Evolutionary conservation across 1,140 invertebrate genomes (phyloP), one percentile per base, ranked within the genome.

Genomic region (Cyclargus thomasi): DNA sequence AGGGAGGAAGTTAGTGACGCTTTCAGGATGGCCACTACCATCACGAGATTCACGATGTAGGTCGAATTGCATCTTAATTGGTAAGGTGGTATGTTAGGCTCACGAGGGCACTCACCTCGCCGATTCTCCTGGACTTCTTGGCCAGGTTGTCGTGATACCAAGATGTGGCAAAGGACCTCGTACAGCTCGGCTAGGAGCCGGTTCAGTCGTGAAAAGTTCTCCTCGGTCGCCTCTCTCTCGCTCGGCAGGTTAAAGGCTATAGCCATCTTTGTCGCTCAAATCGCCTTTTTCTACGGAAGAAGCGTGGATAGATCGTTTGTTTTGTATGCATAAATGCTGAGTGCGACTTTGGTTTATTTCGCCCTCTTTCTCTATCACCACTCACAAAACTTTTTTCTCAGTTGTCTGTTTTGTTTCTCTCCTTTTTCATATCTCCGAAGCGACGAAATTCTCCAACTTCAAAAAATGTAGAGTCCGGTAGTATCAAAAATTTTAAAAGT

Each of bases 51-150:
- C 75, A 89, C 88, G 82, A 90, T 90, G 86, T 90, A 89, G 81
- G 88, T 90, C 88, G 88, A 90, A 90, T 90, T 89, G 88, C 88
- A 90, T 90, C 88, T 90, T 89, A 90, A 90, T 79, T 90, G 84
- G 83, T 87, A 90, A 82, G 86, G 88, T 90, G 88, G 86, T 87
- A 84, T 79, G 76, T 80, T 85, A 83, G 81, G 80, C 74, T 87
- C 86, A 65, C 81, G 83, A 77, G 86, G 86, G 80, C 86, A 90
- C 88, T 90, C 86, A 88, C 88, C 88, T 90, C 85, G 85, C 71
- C 84, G 80, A 72, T 75, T 82, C 64, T 89, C 84, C 78, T 87
- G 88, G 74, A 72, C 81, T 75, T 89, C 84, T 80, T 81, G 86
- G 70, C 83, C 85, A 81, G 86, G 82, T 73, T 86, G 84, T 65